phyloP scores from a whole-genome alignment of 2,888 invertebrate genomes.

The Vanessa cardui region DNA sequence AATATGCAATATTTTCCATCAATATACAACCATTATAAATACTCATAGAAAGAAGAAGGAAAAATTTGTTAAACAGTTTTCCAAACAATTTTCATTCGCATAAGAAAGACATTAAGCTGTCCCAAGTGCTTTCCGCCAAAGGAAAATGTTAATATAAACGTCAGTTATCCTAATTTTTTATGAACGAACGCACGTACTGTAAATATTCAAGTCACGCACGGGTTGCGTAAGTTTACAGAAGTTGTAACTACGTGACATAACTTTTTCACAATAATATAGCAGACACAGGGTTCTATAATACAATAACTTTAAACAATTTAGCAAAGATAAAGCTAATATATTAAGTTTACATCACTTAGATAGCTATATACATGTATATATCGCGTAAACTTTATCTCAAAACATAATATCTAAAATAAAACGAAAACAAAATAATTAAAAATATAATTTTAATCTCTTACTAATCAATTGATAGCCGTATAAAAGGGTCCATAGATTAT shows the following conservation, averaged over 20 bases:
- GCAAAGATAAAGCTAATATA: background rate
- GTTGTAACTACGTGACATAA: constrained; percentile 19
- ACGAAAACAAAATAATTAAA: no score
- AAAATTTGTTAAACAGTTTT: background rate
- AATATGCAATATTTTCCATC: no score
- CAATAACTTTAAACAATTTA: background rate
- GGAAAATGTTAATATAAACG: constrained; percentile 19
- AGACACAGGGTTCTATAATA: background rate
- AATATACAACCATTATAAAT: no score
- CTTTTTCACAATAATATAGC: constrained; percentile 14
- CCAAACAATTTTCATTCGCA: constrained; percentile 12
- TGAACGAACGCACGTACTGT: constrained; percentile 23
- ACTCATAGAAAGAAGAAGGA: no score
- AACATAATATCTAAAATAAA: no score
- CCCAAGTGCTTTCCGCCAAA: constrained; percentile 18
- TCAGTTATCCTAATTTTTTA: constrained; percentile 30
- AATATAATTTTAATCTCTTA: no score
- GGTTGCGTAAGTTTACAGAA: constrained; percentile 29
- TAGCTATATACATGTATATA: no score
- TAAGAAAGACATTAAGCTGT: constrained; percentile 20
- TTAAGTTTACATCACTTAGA: no score
- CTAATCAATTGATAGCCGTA: no score
- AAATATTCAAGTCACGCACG: constrained; percentile 36
- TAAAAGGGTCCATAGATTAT: no score
- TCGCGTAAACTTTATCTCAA: no score